Evolutionary conservation across 2,888 invertebrate species (phyloP).

Genomic region (Carpatolechia fugitivella): DNA sequence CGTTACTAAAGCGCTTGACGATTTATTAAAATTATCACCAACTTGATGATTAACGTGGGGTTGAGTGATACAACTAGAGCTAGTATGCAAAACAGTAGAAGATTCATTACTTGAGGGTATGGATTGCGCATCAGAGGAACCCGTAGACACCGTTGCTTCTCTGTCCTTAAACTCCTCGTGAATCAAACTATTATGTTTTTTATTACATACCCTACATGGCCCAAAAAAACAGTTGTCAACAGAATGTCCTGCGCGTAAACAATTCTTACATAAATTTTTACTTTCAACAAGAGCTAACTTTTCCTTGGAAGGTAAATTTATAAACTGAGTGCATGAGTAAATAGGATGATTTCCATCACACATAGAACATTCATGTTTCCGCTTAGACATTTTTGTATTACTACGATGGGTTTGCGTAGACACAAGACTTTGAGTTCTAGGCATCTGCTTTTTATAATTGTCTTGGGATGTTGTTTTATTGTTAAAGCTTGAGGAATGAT

Average conservation of each 20-base stretch:
- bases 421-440: neutral
- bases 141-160: neutral
- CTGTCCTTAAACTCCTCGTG: conserved; percentile 8
- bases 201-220: conserved; percentile 20
- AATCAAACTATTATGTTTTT: conserved; percentile 19
- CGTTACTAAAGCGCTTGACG: neutral
- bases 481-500: conserved; percentile 10
- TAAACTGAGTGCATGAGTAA: conserved; percentile 23
- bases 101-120: conserved; percentile 4
- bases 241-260: conserved; percentile 22
- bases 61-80: no score
- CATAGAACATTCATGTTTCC: conserved; percentile 15
- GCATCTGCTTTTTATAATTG: neutral
- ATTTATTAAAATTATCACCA: no score
- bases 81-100: neutral
- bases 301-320: conserved; percentile 17
- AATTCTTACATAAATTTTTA: no score
- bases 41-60: no score
- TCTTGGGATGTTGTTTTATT: neutral
- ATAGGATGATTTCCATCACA: conserved; percentile 22
- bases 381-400: neutral
- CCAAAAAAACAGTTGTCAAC: conserved; percentile 19
- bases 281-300: conserved; percentile 17
- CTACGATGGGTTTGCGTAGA: no score
- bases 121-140: neutral